These are phyloP conservation scores for Percina caprodes DNA, from an alignment of 2,113 vertebrate species.

Conservation along the genomic window DNA sequence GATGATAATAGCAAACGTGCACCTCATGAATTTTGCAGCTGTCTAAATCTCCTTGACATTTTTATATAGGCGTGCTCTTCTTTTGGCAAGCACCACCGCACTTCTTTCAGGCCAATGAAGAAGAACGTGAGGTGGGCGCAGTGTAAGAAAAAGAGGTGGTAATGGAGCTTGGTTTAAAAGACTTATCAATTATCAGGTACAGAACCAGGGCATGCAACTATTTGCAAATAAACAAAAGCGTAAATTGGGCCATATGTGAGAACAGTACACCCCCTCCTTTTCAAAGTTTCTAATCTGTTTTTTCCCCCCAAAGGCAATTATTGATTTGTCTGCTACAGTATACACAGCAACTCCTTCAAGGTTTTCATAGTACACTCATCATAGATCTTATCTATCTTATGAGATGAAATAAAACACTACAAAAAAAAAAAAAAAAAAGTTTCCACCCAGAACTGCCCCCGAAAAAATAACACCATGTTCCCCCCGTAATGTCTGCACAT, in stretches of 20 bases:
- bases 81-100: constrained; percentile 8
- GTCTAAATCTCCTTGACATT: constrained; percentile 72
- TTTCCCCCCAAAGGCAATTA: constrained; percentile 14
- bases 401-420: constrained; percentile 6
- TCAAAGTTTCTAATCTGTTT: background rate
- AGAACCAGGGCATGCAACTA: background rate
- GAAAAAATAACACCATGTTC: background rate
- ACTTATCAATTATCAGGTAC: constrained; percentile 25
- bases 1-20: constrained; percentile 60
- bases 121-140: background rate
- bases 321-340: constrained; percentile 17
- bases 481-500: constrained; percentile 11
- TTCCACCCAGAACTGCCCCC: background rate
- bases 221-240: constrained; percentile 30
- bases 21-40: constrained; percentile 67
- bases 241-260: background rate
- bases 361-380: background rate
- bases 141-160: constrained; percentile 5
- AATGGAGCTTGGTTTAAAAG: background rate
- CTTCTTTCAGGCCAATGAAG: constrained; percentile 27
- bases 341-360: constrained; percentile 1
- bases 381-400: background rate
- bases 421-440: background rate
- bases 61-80: constrained; percentile 39
- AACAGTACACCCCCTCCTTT: background rate